phyloP scores from a whole-genome alignment of 2,113 vertebrate species.

The Tachycineta bicolor region DNA sequence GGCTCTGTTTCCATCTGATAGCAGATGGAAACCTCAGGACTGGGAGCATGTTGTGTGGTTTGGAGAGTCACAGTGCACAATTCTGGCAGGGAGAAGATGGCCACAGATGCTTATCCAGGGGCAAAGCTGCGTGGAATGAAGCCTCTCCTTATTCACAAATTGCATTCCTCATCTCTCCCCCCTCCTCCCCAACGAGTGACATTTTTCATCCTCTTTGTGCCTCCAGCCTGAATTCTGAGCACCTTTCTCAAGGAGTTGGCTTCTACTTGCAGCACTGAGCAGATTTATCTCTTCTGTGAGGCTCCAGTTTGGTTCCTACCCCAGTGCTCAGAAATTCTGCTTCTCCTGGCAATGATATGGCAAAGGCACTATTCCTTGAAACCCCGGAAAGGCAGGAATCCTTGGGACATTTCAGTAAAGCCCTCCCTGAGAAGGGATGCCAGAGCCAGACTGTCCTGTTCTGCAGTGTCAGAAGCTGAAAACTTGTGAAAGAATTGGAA shows the following conservation, averaged over 20 bases:
- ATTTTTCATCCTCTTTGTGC: not conserved
- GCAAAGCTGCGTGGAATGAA: not conserved
- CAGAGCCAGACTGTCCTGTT: not conserved
- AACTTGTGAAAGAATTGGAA: not conserved
- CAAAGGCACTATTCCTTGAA: not conserved
- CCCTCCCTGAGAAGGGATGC: not conserved
- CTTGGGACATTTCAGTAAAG: not conserved
- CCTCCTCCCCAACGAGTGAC: not conserved
- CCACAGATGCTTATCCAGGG: conserved; percentile 41
- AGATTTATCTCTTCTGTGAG: not conserved
- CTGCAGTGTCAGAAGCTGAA: not conserved
- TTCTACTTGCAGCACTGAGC: not conserved
- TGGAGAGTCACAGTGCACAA: not conserved
- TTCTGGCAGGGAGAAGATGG: conserved; percentile 2
- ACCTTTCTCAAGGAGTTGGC: not conserved
- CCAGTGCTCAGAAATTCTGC: not conserved
- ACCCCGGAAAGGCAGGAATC: not conserved
- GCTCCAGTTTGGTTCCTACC: not conserved
- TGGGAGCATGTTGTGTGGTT: not conserved
- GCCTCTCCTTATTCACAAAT: not conserved
- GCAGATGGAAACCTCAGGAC: not conserved
- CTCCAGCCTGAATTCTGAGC: not conserved
- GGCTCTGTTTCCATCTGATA: not conserved
- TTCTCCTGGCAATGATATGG: not conserved
- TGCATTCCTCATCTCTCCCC: not conserved